Base-by-base conservation (phyloP, 2,797 vertebrate species). In the Sphenopsis melanotis region DNA sequence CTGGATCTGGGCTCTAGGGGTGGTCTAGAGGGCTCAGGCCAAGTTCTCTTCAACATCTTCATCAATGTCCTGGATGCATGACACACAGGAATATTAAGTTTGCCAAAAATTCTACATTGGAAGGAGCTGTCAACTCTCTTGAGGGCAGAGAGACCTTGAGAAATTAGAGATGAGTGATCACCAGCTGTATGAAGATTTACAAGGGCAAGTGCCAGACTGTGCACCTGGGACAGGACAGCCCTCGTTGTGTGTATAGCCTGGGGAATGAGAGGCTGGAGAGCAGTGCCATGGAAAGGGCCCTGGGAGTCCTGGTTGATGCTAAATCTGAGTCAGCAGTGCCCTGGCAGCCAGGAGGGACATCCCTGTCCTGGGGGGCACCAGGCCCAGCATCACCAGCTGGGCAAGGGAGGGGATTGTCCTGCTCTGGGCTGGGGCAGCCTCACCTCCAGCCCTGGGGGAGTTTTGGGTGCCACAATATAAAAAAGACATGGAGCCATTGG, bases 181-280 rank as follows among this genome's bases (percentile, higher is more conserved):
- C 19, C 41, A 36, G 0, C 12, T 1, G 18, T 0, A 29, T 15
- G 9, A 29, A 55, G 9, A 1, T 20, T n/a, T 1, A 36, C 15
- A 17, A 49, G 13, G 47, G 9, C 12, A 53, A 0, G 26, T 36
- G 21, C 21, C 0, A 0, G 34, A 27, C 2, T 60, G 24, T 53
- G 34, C 34, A 47, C 12, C 30, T 53, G 30, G 30, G 21, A 53
- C 13, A 12, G 61, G 53, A 10, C 24, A 60, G 2, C 9, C 21
- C 53, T 68, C 9, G 15, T 0, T 50, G 30, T 36, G 14, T 11
- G 13, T 1, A 11, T 0, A n/a, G 50, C 7, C 44, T 39, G 68
- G 60, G 68, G 39, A 52, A 26, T 3, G 52, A 34, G 20, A 18
- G 68, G 20, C n/a, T 80, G 68, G 29, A 57, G 13, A n/a, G 44